A percentile compares a stretch with the other conserved stretches of the same genome.
phyloP scores from a whole-genome alignment of 2,888 invertebrate genomes.

The Cheilosia impressa region DNA sequence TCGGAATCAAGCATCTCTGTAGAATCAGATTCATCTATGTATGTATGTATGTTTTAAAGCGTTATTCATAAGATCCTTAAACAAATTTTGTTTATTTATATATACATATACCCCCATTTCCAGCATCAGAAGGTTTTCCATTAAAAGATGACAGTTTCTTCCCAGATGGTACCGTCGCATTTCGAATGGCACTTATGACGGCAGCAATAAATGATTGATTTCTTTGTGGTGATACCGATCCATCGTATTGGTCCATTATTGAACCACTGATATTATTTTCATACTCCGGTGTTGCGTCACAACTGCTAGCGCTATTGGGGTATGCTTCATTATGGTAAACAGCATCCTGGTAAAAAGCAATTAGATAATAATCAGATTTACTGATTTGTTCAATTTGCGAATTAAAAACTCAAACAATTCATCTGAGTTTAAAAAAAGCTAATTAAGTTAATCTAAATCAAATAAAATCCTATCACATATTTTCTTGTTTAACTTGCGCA shows the following conservation, averaged over 20 bases:
- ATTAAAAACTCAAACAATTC: too few species aligned
- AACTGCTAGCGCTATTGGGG: constrained; percentile 89
- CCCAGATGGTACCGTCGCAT: constrained; percentile 84
- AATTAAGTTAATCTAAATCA: too few species aligned
- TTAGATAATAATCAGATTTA: too few species aligned
- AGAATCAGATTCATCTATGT: constrained; percentile 88
- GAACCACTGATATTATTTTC: constrained; percentile 67
- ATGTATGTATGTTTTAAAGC: neutral
- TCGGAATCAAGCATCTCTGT: constrained; percentile 92
- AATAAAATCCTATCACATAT: too few species aligned
- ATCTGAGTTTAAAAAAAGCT: too few species aligned
- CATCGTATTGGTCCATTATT: constrained; percentile 80
- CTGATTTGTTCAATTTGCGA: too few species aligned
- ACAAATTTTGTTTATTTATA: constrained; percentile 49
- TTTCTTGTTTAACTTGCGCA: neutral
- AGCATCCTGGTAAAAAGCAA: constrained; percentile 85
- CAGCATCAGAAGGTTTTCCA: constrained; percentile 78
- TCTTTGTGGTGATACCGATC: constrained; percentile 86
- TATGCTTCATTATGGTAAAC: constrained; percentile 92
- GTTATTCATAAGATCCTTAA: neutral
- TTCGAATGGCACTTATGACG: constrained; percentile 88
- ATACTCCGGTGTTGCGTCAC: constrained; percentile 86
- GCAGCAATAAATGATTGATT: constrained; percentile 89
- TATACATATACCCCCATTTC: constrained; percentile 77
- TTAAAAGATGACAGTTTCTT: constrained; percentile 81